Conservation (phyloP, 2,888 invertebrate species). For the Dryococelus australis region DNA sequence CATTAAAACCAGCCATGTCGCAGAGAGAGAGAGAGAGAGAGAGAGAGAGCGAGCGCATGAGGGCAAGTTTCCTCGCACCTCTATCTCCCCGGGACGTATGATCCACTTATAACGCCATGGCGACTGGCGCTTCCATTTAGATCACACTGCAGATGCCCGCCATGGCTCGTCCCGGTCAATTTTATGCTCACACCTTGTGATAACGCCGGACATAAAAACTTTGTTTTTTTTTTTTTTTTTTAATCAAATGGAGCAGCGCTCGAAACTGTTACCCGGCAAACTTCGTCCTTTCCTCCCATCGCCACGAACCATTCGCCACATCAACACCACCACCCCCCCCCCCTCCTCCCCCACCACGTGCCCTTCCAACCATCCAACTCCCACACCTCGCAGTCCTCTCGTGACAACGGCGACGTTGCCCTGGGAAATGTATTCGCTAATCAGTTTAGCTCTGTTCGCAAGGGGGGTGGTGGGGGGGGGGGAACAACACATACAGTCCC, state of each 20-base stretch:
- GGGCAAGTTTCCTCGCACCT: not conserved
- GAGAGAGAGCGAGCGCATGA: not conserved
- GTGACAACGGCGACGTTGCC: not conserved
- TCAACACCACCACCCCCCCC: not conserved
- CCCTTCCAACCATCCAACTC: not conserved
- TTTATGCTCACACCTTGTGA: constrained; percentile 16
- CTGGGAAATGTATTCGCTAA: not conserved
- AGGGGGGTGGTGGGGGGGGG: too few relatives aligned
- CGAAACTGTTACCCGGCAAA: not conserved
- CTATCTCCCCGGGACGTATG: not conserved
- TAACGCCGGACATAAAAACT: not conserved
- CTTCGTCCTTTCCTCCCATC: not conserved
- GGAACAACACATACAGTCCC: not conserved
- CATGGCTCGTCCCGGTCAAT: not conserved
- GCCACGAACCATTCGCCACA: not conserved
- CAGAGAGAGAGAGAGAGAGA: not conserved
- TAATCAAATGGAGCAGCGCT: constrained; percentile 16
- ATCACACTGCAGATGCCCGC: constrained; percentile 6
- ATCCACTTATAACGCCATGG: constrained; percentile 7
- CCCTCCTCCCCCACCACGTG: too few relatives aligned
- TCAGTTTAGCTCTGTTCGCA: not conserved
- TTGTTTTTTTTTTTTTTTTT: not conserved
- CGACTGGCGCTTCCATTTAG: constrained; percentile 12
- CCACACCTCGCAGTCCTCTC: not conserved
- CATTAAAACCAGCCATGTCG: not conserved